Evolutionary conservation across 2,113 vertebrate species (phyloP), one percentile per base, ranked within the genome.

Genomic region (Gnathonemus echidnorhynchus): DNA sequence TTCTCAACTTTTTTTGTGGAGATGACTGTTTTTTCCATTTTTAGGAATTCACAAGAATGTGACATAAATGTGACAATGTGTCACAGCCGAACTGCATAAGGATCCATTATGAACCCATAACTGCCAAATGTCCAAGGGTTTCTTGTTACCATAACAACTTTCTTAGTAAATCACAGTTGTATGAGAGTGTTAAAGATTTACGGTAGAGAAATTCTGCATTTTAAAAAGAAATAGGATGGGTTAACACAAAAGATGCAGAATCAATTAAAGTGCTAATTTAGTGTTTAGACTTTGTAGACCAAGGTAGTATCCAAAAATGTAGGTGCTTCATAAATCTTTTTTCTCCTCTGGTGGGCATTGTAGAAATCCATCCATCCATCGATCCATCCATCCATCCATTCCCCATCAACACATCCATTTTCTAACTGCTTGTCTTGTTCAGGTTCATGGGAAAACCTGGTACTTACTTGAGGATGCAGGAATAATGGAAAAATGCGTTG

Each of bases 141-240:
- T 83, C 15, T 83, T 83, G 85, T 86, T 86, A 27, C 48, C 85
- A 86, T 86, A 86, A 86, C 85, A 86, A 86, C 85, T 86, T 86
- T 50, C 85, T 50, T 48, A 50, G n/a, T 50, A 27, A 86, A 52
- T 27, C 85, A 50, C 48, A 50, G 45, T 86, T 50, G 48, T 17
- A 45, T 83, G 1, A 83, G 24, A 19, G 42, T 83, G 35, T 21
- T 42, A 83, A 83, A 42, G 35, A 35, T 83, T 83, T 21, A 39
- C 35, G 21, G 39, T 45, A 39, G 15, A 66, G n/a, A 27, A 27
- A 66, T 83, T 24, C 39, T 31, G 35, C 42, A 83, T 83, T 83
- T 83, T 45, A 45, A 45, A 83, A 21, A 83, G 77, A 21, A 83
- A 83, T 45, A 45, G 13, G 35, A 83, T 70, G n/a, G 62, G 27